Base-by-base conservation (phyloP, 1,140 invertebrate genomes). In the Phenacoccus solenopsis region DNA sequence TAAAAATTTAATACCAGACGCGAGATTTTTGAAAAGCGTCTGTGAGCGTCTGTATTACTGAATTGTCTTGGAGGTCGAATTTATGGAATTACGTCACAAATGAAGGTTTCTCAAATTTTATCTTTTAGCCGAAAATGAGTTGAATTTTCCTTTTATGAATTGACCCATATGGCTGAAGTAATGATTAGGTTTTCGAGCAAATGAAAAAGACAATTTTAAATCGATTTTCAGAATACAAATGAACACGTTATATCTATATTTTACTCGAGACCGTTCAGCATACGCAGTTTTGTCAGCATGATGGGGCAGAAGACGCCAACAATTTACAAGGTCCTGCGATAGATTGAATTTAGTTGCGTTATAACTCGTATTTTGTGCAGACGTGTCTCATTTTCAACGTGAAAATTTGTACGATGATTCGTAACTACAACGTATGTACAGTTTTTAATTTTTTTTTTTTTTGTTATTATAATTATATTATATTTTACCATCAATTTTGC, bases 281-380 rank as follows among this genome's bases (percentile, higher is more conserved):
- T 49, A 49, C 38, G 38, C 38, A 49, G 38, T 49, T 49, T 49
- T 49, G 38, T 49, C 38, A 49, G 38, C 38, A 49, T n/a, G 38
- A 16, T 49, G 16, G 38, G 20, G 20, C 38, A 49, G 13, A 10
- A n/a, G 38, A 49, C 38, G 38, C 38, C 3, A 49, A 49, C 38
- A 49, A 49, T 49, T 49, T 49, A 4, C 38, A 49, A 49, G 38
- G 38, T 49, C 20, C 20, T 49, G 16, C 38, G 16, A 16, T 49
- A 49, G 20, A 49, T 49, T 49, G 38, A 49, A 49, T 16, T 49
- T 49, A 49, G 38, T 49, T n/a, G 5, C 38, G 38, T 49, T 49
- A n/a, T n/a, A n/a, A 49, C 13, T 10, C 38, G 12, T 49, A n/a
- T 49, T 49, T 49, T 4, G 38, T 49, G 12, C 13, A 49, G 38